phyloP scores from a whole-genome alignment of 2,888 invertebrate species.

The Actias luna region DNA sequence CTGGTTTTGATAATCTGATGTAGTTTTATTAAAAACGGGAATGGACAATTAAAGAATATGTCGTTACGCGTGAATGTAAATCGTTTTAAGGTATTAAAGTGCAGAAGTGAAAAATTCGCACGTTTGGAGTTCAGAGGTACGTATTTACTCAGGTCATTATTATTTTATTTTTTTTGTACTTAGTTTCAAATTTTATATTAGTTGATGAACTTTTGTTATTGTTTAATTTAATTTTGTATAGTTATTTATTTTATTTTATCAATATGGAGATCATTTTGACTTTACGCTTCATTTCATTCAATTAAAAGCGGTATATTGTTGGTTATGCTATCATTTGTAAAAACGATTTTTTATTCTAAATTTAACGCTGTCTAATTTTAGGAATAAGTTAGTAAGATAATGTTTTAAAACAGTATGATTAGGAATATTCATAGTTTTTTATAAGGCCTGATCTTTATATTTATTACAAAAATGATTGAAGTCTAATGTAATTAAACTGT shows the following conservation, averaged over 20 bases:
- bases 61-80: constrained; percentile 83
- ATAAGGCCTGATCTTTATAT: too few relatives aligned
- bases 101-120: constrained; percentile 85
- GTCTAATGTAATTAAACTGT: background rate
- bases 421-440: too few relatives aligned
- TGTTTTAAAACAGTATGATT: background rate
- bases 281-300: background rate
- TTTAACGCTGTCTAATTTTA: background rate
- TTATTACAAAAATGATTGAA: background rate
- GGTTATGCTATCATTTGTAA: background rate
- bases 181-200: background rate
- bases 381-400: background rate
- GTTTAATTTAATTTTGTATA: background rate
- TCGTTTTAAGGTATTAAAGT: constrained; percentile 86
- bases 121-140: constrained; percentile 90
- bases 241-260: background rate
- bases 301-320: background rate
- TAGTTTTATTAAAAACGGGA: background rate
- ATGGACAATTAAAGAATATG: constrained; percentile 79
- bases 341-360: background rate
- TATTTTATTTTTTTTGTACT: background rate
- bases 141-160: constrained; percentile 35
- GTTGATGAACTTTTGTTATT: background rate
- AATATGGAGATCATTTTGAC: background rate
- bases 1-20: background rate